Evolutionary conservation across 2,888 invertebrate genomes (phyloP).

Genomic region (Tinea pellionella): DNA sequence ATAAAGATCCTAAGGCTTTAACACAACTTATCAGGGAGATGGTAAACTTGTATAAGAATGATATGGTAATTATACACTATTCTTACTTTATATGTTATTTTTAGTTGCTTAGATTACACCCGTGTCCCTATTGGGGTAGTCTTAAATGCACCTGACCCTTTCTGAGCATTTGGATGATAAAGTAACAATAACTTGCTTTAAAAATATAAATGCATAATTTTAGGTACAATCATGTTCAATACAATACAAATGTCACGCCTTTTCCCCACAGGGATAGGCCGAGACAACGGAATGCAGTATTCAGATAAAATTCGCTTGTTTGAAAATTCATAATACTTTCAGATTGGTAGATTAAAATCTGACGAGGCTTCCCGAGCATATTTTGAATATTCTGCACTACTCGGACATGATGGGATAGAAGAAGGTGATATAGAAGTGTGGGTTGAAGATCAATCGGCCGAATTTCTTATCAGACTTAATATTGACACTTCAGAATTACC

Average conservation of each 20-base stretch:
- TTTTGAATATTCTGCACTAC: slow-evolving; percentile 73
- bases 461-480: slow-evolving; percentile 74
- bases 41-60: slow-evolving; percentile 68
- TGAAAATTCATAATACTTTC: not conserved
- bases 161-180: not conserved
- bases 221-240: too few relatives aligned
- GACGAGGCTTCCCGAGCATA: slow-evolving; percentile 67
- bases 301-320: not conserved
- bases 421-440: slow-evolving; percentile 75
- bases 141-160: too few relatives aligned
- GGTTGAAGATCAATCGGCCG: slow-evolving; percentile 69
- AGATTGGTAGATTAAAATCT: slow-evolving; percentile 60
- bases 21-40: slow-evolving; percentile 73
- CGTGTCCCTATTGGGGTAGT: too few relatives aligned
- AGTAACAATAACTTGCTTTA: too few relatives aligned
- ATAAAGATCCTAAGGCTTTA: slow-evolving; percentile 68
- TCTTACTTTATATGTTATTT: too few relatives aligned
- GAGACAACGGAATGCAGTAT: too few relatives aligned
- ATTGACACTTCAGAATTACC: slow-evolving; percentile 74
- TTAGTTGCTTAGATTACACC: too few relatives aligned
- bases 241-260: too few relatives aligned
- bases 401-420: slow-evolving; percentile 60
- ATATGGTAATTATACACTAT: slow-evolving; percentile 65
- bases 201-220: too few relatives aligned
- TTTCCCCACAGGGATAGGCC: too few relatives aligned